Base-by-base conservation (phyloP, 2,113 vertebrate genomes). In the Nothocercus nigrocapillus region DNA sequence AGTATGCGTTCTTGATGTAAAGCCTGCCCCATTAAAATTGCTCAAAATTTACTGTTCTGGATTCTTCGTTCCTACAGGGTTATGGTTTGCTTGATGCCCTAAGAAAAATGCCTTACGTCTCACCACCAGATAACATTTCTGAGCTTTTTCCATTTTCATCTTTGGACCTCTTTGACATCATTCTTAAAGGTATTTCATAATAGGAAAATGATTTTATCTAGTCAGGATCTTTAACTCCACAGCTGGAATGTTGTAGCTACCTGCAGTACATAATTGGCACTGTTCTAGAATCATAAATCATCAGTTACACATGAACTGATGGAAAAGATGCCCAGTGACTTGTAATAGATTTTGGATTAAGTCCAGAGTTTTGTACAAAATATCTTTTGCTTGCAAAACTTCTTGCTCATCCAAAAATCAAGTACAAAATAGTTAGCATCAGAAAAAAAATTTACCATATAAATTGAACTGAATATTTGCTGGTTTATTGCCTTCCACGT, bases 401-500 rank as follows among this genome's bases (percentile, higher is more conserved):
- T 56, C 21, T 42, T 32, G 9, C 28, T 58, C n/a, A 10, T 2
- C 20, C 82, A 6, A 66, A 56, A 66, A 0, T 3, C 36, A 15
- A 45, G 28, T 11, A 34, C 45, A 19, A 81, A 61, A n/a, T 9
- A 2, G 0, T 0, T 10, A 21, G 16, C 25, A 61, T 13, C 2
- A 27, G 22, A 44, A 74, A 56, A 32, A 2, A 10, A 3, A 2
- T 32, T 32, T 27, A 13, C 21, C 7, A 8, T 5, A 9, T 7
- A 49, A 20, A 5, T 0, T 9, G 18, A 53, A 38, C 51, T 89
- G 49, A 87, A 32, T 74, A 10, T 77, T 16, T 88, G 4, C 51
- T 84, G 56, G 11, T 88, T 92, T 78, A 1, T 73, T 97, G 28
- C 73, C 73, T 96, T 96, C 1, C 80, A 97, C 93, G 94, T 44